A percentile compares a stretch with the other conserved stretches of the same genome.
These are phyloP conservation scores for Scomberomorus guttatus DNA, from an alignment of 2,797 vertebrate species.

Conservation along the genomic window DNA sequence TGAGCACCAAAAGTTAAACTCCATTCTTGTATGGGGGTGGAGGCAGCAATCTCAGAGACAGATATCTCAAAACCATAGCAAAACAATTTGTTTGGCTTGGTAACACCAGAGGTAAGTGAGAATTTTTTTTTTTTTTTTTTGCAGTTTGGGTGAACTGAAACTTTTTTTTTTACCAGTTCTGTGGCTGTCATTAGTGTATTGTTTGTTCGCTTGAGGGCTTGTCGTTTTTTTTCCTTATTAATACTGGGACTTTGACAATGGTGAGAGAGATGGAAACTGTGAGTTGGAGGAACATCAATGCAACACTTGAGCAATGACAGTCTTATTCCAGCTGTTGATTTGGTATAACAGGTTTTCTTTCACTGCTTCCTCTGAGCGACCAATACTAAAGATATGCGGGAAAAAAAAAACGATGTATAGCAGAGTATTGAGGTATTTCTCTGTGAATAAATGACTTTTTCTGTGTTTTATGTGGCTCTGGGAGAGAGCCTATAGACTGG, in stretches of 20 bases:
- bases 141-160: neutral
- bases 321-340: constrained; percentile 35
- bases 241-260: constrained; percentile 1
- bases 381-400: neutral
- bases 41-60: constrained; percentile 1
- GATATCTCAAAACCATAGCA: neutral
- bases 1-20: neutral
- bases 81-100: neutral
- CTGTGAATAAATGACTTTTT: constrained; percentile 68
- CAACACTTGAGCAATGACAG: constrained; percentile 23
- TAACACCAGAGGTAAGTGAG: neutral
- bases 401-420: constrained; percentile 29
- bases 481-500: constrained; percentile 57
- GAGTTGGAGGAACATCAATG: constrained; percentile 24
- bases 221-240: neutral
- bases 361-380: constrained; percentile 10
- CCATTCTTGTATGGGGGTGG: neutral
- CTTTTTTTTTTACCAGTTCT: neutral
- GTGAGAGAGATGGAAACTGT: constrained; percentile 2
- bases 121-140: no score
- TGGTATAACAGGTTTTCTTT: constrained; percentile 16
- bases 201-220: neutral
- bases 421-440: constrained; percentile 54
- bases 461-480: constrained; percentile 56
- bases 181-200: neutral